Conservation (phyloP, 2,888 invertebrate genomes). For the Schizaphis graminum region DNA sequence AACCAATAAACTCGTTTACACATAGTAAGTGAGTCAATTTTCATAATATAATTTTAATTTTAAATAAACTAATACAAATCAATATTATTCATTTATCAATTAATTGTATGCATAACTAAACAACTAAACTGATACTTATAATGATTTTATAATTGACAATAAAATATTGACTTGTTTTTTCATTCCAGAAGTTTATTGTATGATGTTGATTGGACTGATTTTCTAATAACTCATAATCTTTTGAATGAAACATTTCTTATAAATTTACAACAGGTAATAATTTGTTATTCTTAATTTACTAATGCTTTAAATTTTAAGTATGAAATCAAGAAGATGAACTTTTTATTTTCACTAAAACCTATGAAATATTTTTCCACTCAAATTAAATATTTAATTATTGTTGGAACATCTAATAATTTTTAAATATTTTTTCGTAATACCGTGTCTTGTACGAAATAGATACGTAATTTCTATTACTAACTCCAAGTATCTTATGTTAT, state of each 20-base stretch:
- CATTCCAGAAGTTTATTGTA: conserved; percentile 26
- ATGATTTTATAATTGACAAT: background rate
- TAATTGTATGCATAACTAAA: background rate
- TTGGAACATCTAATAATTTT: background rate
- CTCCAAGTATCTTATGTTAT: background rate
- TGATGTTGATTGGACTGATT: background rate
- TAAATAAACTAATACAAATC: background rate
- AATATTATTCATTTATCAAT: background rate
- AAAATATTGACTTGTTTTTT: background rate
- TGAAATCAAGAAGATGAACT: background rate
- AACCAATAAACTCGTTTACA: background rate
- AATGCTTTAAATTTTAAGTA: background rate
- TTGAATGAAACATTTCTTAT: background rate
- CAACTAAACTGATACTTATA: background rate
- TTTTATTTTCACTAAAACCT: background rate
- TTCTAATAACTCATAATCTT: background rate
- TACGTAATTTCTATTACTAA: background rate
- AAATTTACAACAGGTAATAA: conserved; percentile 9
- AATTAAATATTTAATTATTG: background rate
- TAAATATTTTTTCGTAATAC: background rate
- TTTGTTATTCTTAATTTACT: background rate
- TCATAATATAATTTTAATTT: background rate
- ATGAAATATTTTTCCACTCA: background rate
- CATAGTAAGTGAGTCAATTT: conserved; percentile 20
- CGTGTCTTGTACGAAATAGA: background rate